Percentiles rank a stretch among this genome's conserved stretches.
Conservation (phyloP, 2,888 invertebrate genomes). For the Octonoba sinensis region DNA sequence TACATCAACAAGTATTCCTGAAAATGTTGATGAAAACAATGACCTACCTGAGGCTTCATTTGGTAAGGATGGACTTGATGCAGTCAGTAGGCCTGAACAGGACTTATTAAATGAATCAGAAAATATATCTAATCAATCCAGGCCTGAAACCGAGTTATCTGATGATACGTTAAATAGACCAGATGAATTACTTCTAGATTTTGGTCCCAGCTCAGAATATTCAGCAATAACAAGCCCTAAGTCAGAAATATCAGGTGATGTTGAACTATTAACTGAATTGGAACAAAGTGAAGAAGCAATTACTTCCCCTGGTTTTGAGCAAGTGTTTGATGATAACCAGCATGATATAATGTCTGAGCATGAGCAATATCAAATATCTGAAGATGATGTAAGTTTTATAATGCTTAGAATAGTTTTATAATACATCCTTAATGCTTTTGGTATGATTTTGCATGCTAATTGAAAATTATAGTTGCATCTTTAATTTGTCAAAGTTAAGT, state of each 20-base stretch:
- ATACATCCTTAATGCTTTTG: not conserved
- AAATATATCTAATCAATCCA: not conserved
- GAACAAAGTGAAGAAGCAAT: slow-evolving; percentile 57
- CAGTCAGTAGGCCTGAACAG: not conserved
- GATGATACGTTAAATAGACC: slow-evolving; percentile 19
- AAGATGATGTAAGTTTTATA: slow-evolving; percentile 59
- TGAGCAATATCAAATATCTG: slow-evolving; percentile 50
- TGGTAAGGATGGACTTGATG: slow-evolving; percentile 15
- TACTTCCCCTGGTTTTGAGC: slow-evolving; percentile 48
- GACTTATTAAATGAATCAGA: slow-evolving; percentile 2
- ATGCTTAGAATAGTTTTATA: slow-evolving; percentile 2
- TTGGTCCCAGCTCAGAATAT: slow-evolving; percentile 39
- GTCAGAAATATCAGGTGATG: slow-evolving; percentile 48
- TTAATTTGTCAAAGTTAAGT: no score
- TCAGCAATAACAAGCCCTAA: slow-evolving; percentile 35
- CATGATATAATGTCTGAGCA: slow-evolving; percentile 57
- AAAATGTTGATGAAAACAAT: not conserved
- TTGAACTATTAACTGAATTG: slow-evolving; percentile 54
- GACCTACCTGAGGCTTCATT: not conserved
- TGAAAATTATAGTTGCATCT: no score
- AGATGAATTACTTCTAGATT: slow-evolving; percentile 43
- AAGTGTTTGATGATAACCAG: slow-evolving; percentile 62
- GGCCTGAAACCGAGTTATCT: not conserved
- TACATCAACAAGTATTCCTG: no score
- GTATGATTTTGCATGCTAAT: no score